Evolutionary conservation across 2,113 vertebrate species (phyloP).

Genomic region (Coryphaenoides rupestris): DNA sequence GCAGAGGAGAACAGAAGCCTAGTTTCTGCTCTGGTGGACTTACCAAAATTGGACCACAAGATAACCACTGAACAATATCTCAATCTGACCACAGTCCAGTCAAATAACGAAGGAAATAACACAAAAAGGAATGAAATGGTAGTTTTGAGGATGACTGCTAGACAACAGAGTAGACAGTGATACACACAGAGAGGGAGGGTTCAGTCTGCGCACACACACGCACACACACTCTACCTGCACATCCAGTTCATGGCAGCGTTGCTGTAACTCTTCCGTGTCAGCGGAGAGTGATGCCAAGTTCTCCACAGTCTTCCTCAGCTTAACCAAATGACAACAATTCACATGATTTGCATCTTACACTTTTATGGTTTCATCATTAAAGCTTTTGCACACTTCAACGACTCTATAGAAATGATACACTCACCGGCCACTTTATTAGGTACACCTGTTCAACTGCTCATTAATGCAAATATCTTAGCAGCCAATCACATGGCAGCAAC

Average conservation of each 20-base stretch:
- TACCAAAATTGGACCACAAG: slow-evolving; percentile 46
- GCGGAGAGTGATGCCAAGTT: slow-evolving; percentile 79
- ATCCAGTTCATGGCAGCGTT: slow-evolving; percentile 92
- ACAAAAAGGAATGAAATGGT: too few relatives aligned
- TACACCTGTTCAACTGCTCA: too few relatives aligned
- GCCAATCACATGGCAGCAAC: too few relatives aligned
- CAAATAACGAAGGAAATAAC: slow-evolving; percentile 53
- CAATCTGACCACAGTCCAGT: slow-evolving; percentile 86
- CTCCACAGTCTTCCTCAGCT: slow-evolving; percentile 88
- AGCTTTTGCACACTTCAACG: too few relatives aligned
- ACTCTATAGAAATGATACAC: too few relatives aligned
- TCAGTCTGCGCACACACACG: not conserved
- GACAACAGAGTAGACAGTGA: too few relatives aligned
- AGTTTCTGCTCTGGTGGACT: slow-evolving; percentile 48
- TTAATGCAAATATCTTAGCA: too few relatives aligned
- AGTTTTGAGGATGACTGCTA: too few relatives aligned
- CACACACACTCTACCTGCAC: slow-evolving; percentile 76
- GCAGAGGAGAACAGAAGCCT: slow-evolving; percentile 5
- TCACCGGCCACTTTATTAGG: too few relatives aligned
- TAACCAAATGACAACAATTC: slow-evolving; percentile 9
- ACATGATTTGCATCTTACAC: too few relatives aligned
- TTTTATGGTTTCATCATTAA: too few relatives aligned
- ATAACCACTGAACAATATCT: slow-evolving; percentile 68
- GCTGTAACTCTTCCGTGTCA: slow-evolving; percentile 88
- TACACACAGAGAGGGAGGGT: too few relatives aligned